phyloP scores from a whole-genome alignment of 2,797 vertebrate genomes.

The Bucorvus abyssinicus region DNA sequence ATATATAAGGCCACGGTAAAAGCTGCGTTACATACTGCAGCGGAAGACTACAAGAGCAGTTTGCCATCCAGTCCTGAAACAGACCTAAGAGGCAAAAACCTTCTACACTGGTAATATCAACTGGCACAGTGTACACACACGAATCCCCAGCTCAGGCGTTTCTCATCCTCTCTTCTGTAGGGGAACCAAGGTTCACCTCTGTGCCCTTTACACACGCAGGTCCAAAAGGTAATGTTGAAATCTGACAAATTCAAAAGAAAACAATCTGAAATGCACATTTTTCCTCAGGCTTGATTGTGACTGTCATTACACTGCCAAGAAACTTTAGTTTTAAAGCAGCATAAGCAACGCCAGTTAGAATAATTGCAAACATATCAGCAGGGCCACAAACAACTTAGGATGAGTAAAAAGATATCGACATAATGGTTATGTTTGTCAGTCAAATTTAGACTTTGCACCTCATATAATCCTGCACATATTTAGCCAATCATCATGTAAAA shows the following conservation, averaged over 20 bases:
- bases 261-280: background rate
- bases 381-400: background rate
- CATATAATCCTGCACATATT: background rate
- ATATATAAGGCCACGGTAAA: background rate
- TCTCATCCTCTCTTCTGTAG: background rate
- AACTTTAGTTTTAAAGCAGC: background rate
- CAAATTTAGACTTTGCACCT: background rate
- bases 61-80: background rate
- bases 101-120: rapidly evolving
- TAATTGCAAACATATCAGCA: background rate
- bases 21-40: background rate
- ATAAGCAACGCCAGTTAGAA: background rate
- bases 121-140: rapidly evolving
- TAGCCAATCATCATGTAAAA: background rate
- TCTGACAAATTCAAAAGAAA: background rate
- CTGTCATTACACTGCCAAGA: background rate
- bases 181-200: background rate
- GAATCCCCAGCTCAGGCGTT: background rate
- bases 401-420: background rate
- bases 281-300: background rate
- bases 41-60: background rate
- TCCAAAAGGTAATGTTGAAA: background rate
- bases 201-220: background rate
- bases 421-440: background rate
- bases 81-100: background rate